Conservation (phyloP, 2,888 invertebrate species). For the Xanthorhoe spadicearia region DNA sequence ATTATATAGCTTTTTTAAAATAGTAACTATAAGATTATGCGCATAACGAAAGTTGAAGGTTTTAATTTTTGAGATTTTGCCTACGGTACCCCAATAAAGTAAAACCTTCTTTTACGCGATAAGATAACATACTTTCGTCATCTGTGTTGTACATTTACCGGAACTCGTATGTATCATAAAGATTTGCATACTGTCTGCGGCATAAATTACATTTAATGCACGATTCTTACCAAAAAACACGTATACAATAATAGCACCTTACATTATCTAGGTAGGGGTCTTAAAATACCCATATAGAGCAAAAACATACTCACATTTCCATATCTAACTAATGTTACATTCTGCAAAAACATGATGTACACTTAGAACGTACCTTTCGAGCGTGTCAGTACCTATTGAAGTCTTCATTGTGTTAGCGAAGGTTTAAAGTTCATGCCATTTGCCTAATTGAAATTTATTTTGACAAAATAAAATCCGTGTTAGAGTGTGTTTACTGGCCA, state of each 20-base stretch:
- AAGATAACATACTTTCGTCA: slow-evolving; percentile 31
- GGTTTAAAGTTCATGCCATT: neutral
- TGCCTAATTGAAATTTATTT: too few species aligned
- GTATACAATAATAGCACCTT: slow-evolving; percentile 9
- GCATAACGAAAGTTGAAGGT: too few species aligned
- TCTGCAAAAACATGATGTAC: slow-evolving; percentile 17
- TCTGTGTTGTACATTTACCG: slow-evolving; percentile 29
- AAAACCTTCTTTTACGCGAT: slow-evolving; percentile 20
- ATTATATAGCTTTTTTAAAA: too few species aligned
- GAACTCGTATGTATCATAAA: slow-evolving; percentile 32
- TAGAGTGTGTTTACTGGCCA: too few species aligned
- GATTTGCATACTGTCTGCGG: slow-evolving; percentile 29
- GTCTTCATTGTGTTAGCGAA: slow-evolving; percentile 1
- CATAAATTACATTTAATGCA: slow-evolving; percentile 18
- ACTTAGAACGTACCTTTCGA: neutral
- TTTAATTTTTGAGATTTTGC: too few species aligned
- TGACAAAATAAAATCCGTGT: too few species aligned
- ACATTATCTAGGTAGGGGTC: slow-evolving; percentile 6
- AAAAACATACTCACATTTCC: slow-evolving; percentile 28
- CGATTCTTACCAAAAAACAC: slow-evolving; percentile 23
- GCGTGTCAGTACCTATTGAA: slow-evolving; percentile 13
- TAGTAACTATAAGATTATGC: too few species aligned
- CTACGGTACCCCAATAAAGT: neutral
- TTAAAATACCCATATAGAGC: slow-evolving; percentile 13
- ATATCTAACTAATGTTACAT: slow-evolving; percentile 13